A percentile compares a stretch with the other conserved stretches of the same genome.
Evolutionary conservation across 35 echinoderm and acorn worm genomes (phyloP).

Genomic region (Hemicentrotus pulcherrimus): DNA sequence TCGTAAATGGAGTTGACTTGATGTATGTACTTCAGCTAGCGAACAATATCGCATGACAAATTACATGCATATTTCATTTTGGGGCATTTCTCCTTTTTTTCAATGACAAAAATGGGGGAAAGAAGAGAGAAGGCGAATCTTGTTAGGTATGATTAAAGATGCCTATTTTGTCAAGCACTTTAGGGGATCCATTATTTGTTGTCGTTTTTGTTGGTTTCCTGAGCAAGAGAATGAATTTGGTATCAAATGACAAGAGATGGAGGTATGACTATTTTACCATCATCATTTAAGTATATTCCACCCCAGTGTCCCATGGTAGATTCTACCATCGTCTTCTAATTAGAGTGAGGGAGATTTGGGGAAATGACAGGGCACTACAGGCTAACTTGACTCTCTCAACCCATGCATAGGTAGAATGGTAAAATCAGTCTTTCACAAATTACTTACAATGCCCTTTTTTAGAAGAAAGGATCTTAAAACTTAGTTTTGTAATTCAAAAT

Average conservation of each 20-base stretch:
- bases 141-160: slow-evolving; percentile 25
- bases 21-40: slow-evolving; percentile 9
- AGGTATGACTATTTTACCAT: not conserved
- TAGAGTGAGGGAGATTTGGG: not conserved
- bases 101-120: not conserved
- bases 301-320: not conserved
- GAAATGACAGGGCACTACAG: not conserved
- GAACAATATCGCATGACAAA: slow-evolving; percentile 44
- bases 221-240: not conserved
- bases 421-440: not conserved
- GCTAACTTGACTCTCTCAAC: not conserved
- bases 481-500: not conserved
- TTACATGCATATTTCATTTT: slow-evolving; percentile 47
- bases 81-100: slow-evolving; percentile 3
- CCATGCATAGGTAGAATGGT: not conserved
- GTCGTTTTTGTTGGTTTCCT: not conserved
- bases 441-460: not conserved
- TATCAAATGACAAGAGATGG: not conserved
- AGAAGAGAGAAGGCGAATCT: not conserved
- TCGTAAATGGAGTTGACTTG: slow-evolving; percentile 34
- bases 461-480: not conserved
- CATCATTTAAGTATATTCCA: not conserved
- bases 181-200: not conserved
- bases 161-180: slow-evolving; percentile 11
- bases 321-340: not conserved